These are phyloP conservation scores for Alfaro cultratus DNA, from an alignment of 2,797 vertebrate genomes.

Conservation along the genomic window DNA sequence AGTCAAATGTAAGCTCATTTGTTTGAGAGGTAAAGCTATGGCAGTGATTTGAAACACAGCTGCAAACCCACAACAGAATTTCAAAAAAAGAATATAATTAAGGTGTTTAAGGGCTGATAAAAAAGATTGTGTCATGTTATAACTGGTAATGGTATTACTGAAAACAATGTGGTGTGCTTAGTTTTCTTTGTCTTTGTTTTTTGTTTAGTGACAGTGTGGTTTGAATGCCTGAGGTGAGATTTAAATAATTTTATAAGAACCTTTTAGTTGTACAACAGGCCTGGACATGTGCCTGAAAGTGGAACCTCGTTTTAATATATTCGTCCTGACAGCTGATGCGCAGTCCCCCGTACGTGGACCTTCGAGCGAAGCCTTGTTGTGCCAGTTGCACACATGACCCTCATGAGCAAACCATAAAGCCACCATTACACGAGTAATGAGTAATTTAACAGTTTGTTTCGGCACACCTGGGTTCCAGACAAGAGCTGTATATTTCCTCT, in stretches of 20 bases:
- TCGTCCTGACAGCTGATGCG: slow-evolving; percentile 85
- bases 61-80: background rate
- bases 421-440: slow-evolving; percentile 91
- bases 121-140: background rate
- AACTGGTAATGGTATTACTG: background rate
- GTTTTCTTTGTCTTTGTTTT: background rate
- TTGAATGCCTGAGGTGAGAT: background rate
- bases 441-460: slow-evolving; percentile 94
- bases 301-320: slow-evolving; percentile 79
- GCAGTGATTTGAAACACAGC: background rate
- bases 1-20: background rate
- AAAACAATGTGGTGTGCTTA: background rate
- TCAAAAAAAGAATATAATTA: background rate
- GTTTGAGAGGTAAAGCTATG: background rate
- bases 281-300: slow-evolving; percentile 18
- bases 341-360: slow-evolving; percentile 64
- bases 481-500: slow-evolving; percentile 68
- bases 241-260: background rate
- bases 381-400: slow-evolving; percentile 64
- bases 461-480: slow-evolving; percentile 92
- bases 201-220: background rate
- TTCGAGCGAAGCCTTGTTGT: slow-evolving; percentile 56
- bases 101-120: background rate
- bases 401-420: slow-evolving; percentile 76
- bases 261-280: background rate